Evolutionary conservation across 2,888 invertebrate species (phyloP).

Genomic region (Orthonychiurus folsomi): DNA sequence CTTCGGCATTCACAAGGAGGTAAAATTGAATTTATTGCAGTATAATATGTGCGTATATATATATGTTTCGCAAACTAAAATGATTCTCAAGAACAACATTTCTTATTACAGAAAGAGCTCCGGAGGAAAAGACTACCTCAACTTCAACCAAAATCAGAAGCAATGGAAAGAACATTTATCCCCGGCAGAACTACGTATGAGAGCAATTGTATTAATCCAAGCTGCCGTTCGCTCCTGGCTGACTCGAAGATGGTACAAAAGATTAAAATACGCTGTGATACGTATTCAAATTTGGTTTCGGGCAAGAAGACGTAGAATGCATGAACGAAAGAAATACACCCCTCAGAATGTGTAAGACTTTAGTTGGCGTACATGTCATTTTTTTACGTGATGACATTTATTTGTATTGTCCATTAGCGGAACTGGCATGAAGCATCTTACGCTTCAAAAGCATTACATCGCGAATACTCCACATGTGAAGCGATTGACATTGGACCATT

Average conservation of each 20-base stretch:
- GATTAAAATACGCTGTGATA: constrained; percentile 10
- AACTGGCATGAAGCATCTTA: no score
- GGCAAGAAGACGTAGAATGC: constrained; percentile 45
- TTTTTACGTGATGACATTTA: no score
- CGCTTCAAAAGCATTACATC: background rate
- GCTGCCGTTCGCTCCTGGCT: constrained; percentile 10
- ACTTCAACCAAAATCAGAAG: no score
- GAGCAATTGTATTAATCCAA: constrained; percentile 15
- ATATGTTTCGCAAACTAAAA: no score
- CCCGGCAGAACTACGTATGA: constrained; percentile 3
- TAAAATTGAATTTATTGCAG: no score
- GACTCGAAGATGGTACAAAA: constrained; percentile 3
- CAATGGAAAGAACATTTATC: no score
- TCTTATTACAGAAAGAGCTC: no score
- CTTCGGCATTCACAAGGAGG: no score
- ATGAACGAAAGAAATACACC: background rate
- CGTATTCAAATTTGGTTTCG: constrained; percentile 9
- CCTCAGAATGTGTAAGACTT: background rate
- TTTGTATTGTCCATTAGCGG: no score
- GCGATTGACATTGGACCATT: background rate
- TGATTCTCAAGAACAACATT: no score
- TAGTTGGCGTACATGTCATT: background rate
- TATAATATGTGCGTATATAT: no score
- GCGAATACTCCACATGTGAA: background rate
- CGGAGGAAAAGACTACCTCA: no score